Conservation (phyloP, 2,113 vertebrate species). For the Varanus salvator region DNA sequence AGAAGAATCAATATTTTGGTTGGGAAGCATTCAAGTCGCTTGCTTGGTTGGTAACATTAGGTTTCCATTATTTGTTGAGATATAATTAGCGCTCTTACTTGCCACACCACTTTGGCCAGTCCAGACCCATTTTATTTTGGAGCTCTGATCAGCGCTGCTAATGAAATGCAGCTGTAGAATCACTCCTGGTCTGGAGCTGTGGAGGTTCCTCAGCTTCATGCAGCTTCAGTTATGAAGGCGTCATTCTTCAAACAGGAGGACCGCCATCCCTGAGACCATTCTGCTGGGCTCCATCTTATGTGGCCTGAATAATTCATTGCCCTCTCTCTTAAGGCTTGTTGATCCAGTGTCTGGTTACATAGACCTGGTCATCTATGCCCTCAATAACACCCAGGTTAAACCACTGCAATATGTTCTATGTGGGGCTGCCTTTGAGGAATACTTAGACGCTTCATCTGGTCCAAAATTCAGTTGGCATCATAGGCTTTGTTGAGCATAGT, state of each 20-base stretch:
- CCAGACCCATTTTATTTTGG: not conserved
- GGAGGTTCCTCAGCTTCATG: slow-evolving; percentile 1
- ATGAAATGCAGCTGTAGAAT: not conserved
- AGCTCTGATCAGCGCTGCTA: not conserved
- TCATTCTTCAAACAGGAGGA: not conserved
- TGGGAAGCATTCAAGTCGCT: slow-evolving; percentile 33
- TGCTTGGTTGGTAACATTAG: slow-evolving; percentile 30
- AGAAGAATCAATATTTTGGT: slow-evolving; percentile 57
- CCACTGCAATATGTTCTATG: not conserved
- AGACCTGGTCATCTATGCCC: not conserved
- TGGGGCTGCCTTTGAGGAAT: not conserved
- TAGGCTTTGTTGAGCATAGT: not conserved
- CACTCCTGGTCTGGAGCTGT: not conserved
- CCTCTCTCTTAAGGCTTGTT: slow-evolving; percentile 4
- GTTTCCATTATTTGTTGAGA: slow-evolving; percentile 30
- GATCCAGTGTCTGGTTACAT: slow-evolving; percentile 28
- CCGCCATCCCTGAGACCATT: slow-evolving; percentile 4
- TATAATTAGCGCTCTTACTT: slow-evolving; percentile 30
- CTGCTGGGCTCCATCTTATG: not conserved
- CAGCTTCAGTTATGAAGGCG: not conserved
- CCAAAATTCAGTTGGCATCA: not conserved
- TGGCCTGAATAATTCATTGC: slow-evolving; percentile 14
- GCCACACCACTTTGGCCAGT: not conserved
- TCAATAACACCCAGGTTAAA: not conserved
- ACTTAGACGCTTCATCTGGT: not conserved